Evolutionary conservation across 2,797 vertebrate species (phyloP).

Genomic region (Sorex maritimensis): DNA sequence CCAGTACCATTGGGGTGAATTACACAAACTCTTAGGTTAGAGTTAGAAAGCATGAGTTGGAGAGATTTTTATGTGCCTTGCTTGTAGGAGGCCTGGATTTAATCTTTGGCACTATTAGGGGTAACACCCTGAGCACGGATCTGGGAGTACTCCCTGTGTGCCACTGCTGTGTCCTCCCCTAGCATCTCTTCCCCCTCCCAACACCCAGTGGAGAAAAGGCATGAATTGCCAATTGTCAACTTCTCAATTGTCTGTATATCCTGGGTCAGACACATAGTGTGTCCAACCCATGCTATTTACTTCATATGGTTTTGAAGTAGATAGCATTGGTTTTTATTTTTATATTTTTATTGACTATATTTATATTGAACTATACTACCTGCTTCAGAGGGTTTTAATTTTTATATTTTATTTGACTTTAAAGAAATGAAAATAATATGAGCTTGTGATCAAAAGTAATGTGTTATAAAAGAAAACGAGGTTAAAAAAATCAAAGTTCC

Average conservation of each 20-base stretch:
- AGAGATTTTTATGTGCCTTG: too few species aligned
- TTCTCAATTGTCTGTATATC: background rate
- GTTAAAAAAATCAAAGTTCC: background rate
- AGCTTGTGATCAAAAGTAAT: conserved; percentile 11
- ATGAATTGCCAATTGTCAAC: conserved; percentile 2
- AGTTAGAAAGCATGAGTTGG: conserved; percentile 5
- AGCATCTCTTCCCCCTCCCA: too few species aligned
- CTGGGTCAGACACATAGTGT: background rate
- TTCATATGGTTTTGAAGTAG: background rate
- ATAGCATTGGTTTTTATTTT: conserved; percentile 45
- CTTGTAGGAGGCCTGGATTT: too few species aligned
- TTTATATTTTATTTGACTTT: conserved; percentile 8
- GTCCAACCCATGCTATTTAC: background rate
- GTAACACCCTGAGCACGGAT: too few species aligned
- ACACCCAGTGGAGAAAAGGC: background rate
- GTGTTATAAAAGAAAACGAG: background rate
- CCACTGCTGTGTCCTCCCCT: too few species aligned
- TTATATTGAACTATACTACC: too few species aligned
- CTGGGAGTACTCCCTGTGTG: too few species aligned
- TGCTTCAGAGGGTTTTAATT: too few species aligned
- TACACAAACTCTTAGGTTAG: background rate
- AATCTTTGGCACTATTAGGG: too few species aligned
- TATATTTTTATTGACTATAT: conserved; percentile 36
- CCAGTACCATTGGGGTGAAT: background rate
- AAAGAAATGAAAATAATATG: conserved; percentile 44